Conservation (phyloP, 2,797 vertebrate species). For the Protonibea diacanthus region DNA sequence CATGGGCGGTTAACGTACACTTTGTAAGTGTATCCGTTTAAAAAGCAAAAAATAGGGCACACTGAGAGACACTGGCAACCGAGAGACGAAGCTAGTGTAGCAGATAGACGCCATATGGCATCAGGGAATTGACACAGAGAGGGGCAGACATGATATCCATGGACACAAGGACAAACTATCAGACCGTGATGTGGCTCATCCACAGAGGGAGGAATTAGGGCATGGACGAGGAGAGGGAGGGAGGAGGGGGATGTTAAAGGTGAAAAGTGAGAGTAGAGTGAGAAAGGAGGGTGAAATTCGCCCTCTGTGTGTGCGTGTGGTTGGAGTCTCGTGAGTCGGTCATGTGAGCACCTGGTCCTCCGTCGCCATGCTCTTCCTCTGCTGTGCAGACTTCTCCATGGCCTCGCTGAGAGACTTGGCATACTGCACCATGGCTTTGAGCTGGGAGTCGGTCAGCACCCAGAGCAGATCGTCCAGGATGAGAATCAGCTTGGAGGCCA, state of each 20-base stretch:
- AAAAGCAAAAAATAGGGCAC: slow-evolving; percentile 1
- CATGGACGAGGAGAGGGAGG: neutral
- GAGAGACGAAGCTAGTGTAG: slow-evolving; percentile 16
- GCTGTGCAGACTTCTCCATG: slow-evolving; percentile 97
- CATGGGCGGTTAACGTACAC: slow-evolving; percentile 19
- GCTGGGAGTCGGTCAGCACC: slow-evolving; percentile 98
- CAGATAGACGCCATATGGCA: slow-evolving; percentile 36
- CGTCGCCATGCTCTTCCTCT: slow-evolving; percentile 96
- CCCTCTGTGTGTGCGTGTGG: fast-evolving
- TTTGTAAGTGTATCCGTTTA: neutral
- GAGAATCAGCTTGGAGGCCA: slow-evolving; percentile 96
- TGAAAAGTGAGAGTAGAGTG: neutral
- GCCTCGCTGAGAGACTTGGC: slow-evolving; percentile 98
- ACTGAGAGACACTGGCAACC: slow-evolving; percentile 1
- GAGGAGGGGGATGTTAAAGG: neutral
- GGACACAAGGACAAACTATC: slow-evolving; percentile 48
- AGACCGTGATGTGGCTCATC: slow-evolving; percentile 41
- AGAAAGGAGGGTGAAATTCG: neutral
- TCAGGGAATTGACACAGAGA: slow-evolving; percentile 9
- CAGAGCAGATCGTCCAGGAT: slow-evolving; percentile 97
- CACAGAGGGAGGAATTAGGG: slow-evolving; percentile 19
- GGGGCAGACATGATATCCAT: slow-evolving; percentile 23
- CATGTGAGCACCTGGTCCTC: slow-evolving; percentile 82
- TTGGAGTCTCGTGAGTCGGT: neutral
- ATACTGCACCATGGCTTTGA: slow-evolving; percentile 99